Conservation (phyloP, 2,888 invertebrate genomes). For the Caenorhabditis zanzibari region DNA sequence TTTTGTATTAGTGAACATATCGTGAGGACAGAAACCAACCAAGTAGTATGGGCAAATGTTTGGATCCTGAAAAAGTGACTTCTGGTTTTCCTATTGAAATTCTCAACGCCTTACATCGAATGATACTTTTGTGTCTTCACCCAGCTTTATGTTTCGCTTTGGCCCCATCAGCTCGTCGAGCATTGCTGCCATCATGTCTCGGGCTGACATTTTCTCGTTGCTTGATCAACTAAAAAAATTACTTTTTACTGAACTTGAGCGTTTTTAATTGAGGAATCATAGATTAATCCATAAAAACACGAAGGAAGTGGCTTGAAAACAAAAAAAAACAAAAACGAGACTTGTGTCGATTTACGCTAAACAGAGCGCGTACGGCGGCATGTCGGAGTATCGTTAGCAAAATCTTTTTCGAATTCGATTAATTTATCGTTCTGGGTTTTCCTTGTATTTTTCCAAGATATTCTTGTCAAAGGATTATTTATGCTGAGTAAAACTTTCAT, state of each 20-base stretch:
- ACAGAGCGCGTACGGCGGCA: conserved; percentile 25
- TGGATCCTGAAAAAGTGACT: conserved; percentile 83
- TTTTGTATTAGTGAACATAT: conserved; percentile 97
- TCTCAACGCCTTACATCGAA: conserved; percentile 58
- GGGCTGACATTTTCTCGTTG: conserved; percentile 67
- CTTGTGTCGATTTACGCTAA: conserved; percentile 36
- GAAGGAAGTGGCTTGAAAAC: not conserved
- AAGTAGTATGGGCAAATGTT: conserved; percentile 97
- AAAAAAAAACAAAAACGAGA: not conserved
- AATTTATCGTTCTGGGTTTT: not conserved
- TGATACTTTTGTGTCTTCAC: conserved; percentile 66
- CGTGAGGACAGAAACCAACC: conserved; percentile 98
- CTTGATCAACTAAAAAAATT: not conserved
- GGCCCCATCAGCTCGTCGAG: conserved; percentile 81
- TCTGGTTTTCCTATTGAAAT: not conserved
- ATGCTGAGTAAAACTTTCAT: no score
- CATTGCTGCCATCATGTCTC: conserved; percentile 79
- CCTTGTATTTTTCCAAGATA: not conserved
- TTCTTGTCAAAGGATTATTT: no score
- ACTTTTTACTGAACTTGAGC: not conserved
- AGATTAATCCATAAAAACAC: not conserved
- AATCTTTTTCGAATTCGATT: conserved; percentile 2
- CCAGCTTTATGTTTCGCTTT: conserved; percentile 75
- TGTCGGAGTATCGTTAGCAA: not conserved
- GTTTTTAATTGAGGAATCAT: not conserved